These are phyloP conservation scores for Perdita meconis DNA, from an alignment of 2,888 invertebrate species.

Conservation along the genomic window DNA sequence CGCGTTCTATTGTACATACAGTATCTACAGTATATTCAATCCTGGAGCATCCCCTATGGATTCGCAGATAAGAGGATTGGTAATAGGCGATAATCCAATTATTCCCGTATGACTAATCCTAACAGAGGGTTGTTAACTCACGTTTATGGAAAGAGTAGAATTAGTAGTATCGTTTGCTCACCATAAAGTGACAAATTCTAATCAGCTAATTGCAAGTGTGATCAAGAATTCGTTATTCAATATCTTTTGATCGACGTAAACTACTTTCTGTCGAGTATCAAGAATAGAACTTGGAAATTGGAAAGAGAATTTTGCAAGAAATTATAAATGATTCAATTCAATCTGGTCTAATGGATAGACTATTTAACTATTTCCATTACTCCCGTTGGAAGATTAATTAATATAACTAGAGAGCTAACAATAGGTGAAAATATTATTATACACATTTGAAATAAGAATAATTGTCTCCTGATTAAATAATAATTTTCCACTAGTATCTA, in stretches of 20 bases:
- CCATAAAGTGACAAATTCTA: neutral
- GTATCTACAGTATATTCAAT: slow-evolving; percentile 13
- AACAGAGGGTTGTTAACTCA: slow-evolving; percentile 8
- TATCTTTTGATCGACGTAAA: neutral
- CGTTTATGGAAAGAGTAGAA: neutral
- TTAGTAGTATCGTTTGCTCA: neutral
- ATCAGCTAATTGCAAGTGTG: neutral
- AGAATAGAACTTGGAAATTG: no score
- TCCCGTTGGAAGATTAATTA: no score
- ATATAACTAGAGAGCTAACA: no score
- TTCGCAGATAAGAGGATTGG: slow-evolving; percentile 10
- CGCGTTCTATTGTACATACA: neutral
- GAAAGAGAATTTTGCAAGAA: no score
- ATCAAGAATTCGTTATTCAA: neutral
- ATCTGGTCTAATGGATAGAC: no score
- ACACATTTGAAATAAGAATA: no score
- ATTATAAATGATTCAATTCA: no score
- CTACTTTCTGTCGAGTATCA: no score
- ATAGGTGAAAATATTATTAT: no score
- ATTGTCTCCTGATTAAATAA: no score
- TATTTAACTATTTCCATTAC: no score
- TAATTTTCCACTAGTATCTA: neutral
- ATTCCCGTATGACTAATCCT: slow-evolving; percentile 6
- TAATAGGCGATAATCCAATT: slow-evolving; percentile 6
- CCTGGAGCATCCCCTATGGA: neutral